Conservation (phyloP, 1,140 invertebrate genomes). For the Bombus picipes region DNA sequence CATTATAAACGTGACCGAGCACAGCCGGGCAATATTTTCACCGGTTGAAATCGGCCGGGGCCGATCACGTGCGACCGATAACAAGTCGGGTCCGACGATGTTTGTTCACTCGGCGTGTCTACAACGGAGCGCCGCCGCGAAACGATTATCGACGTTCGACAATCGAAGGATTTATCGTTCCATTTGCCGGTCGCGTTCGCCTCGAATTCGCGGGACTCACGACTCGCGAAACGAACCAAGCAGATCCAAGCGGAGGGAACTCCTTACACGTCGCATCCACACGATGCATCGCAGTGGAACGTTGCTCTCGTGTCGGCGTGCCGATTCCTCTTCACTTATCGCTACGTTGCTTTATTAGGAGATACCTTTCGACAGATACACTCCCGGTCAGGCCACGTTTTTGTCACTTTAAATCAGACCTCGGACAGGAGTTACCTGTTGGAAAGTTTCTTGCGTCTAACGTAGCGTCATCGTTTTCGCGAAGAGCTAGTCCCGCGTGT, state of each 20-base stretch:
- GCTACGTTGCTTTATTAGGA: constrained; percentile 48
- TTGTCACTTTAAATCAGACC: constrained; percentile 19
- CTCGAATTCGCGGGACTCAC: constrained; percentile 54
- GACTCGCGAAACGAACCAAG: constrained; percentile 12
- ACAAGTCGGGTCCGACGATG: constrained; percentile 65
- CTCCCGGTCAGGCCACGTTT: constrained; percentile 14
- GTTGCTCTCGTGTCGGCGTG: constrained; percentile 10
- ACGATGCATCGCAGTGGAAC: constrained; percentile 4
- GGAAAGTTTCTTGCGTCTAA: constrained; percentile 17
- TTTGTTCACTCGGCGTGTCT: constrained; percentile 62
- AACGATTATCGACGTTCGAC: constrained; percentile 72
- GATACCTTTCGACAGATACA: constrained; percentile 50
- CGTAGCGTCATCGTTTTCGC: background rate
- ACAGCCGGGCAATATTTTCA: constrained; percentile 47
- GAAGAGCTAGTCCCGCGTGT: too few species aligned
- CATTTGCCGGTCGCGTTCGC: constrained; percentile 54
- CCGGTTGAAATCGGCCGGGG: constrained; percentile 47
- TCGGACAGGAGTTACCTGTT: background rate
- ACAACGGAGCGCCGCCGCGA: constrained; percentile 58
- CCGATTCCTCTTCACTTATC: constrained; percentile 53
- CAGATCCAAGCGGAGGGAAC: constrained; percentile 26
- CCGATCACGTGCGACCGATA: constrained; percentile 73
- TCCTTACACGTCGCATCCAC: constrained; percentile 45
- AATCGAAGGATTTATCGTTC: constrained; percentile 74
- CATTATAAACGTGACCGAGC: constrained; percentile 61